Evolutionary conservation across 1,140 invertebrate species (phyloP), one percentile per base, ranked within the genome.

Genomic region (Caenorhabditis briggsae): DNA sequence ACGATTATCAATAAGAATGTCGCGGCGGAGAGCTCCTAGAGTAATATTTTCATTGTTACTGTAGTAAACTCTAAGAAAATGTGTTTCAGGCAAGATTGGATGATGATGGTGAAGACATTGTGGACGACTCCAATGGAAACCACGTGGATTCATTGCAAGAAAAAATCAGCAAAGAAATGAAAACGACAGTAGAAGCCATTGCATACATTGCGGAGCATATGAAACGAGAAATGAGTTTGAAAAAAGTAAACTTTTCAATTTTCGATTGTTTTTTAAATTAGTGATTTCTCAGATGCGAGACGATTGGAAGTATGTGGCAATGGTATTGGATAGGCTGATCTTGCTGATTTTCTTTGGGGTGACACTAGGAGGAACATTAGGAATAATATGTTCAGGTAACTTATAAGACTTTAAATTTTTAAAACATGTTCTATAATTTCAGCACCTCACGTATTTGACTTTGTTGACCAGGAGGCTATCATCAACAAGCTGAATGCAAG

Each of bases 301-400:
- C 93, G 98, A 99, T 93, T 99, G 98, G 98, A 99, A 98, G 92
- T 99, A 98, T 93, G 97, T 99, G 9, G 97, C 97, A 50, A 98
- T 90, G 89, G 97, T 99, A 48, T 97, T 99, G 90, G 98, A 99
- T 94, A 95, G 98, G 90, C 94, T 99, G 74, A 96, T 98, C 92
- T 94, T 99, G 85, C 97, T 97, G 93, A 95, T 99, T 90, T 99
- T 99, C 94, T 97, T 99, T 93, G 95, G 97, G 65, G 97, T 99
- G 12, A 99, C 98, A 41, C 96, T 96, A n/a, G 96, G 96, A 14
- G 95, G 95, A 18, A 99, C 97, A 5, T 95, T 98, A 87, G 96
- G 96, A 33, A 84, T 87, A n/a, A 87, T 87, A 25, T 70, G 70
- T 53, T 78, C 70, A 53, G 70, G 70, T 78, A 78, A n/a, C 8